A percentile compares a stretch with the other conserved stretches of the same genome.
Evolutionary conservation across 1,140 invertebrate species (phyloP).

Genomic region (Hirudo medicinalis): DNA sequence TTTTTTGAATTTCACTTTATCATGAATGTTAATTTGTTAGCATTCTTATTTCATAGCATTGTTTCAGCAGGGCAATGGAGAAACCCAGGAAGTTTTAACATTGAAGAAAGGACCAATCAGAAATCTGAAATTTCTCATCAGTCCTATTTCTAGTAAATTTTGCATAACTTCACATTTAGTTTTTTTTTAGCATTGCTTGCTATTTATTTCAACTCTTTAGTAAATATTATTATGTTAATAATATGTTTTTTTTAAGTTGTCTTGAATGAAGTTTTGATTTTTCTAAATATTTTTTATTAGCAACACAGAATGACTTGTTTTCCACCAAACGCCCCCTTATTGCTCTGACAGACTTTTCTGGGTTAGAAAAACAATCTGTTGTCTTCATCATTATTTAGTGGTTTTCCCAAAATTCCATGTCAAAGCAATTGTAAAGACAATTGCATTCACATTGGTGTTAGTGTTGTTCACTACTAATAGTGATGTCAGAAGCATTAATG

Average conservation of each 20-base stretch:
- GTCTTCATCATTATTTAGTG: background rate
- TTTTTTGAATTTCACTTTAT: background rate
- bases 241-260: background rate
- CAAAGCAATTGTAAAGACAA: background rate
- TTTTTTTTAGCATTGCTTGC: too few relatives aligned
- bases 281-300: background rate
- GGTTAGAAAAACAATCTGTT: conserved; percentile 31
- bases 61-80: conserved; percentile 54
- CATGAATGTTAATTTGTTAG: conserved; percentile 13
- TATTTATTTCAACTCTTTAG: too few relatives aligned
- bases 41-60: conserved; percentile 1
- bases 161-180: too few relatives aligned
- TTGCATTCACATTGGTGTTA: conserved; percentile 22
- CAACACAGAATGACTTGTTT: conserved; percentile 41
- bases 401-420: background rate
- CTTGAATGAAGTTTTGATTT: background rate
- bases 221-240: background rate
- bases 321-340: conserved; percentile 66
- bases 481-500: too few relatives aligned
- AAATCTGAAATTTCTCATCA: conserved; percentile 65
- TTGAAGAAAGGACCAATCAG: conserved; percentile 73
- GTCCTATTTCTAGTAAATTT: conserved; percentile 47
- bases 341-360: conserved; percentile 64
- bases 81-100: conserved; percentile 77
- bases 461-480: too few relatives aligned